Conservation (phyloP, 64 coral and sea anemone species). For the Hydrozoanthus tunicans region DNA sequence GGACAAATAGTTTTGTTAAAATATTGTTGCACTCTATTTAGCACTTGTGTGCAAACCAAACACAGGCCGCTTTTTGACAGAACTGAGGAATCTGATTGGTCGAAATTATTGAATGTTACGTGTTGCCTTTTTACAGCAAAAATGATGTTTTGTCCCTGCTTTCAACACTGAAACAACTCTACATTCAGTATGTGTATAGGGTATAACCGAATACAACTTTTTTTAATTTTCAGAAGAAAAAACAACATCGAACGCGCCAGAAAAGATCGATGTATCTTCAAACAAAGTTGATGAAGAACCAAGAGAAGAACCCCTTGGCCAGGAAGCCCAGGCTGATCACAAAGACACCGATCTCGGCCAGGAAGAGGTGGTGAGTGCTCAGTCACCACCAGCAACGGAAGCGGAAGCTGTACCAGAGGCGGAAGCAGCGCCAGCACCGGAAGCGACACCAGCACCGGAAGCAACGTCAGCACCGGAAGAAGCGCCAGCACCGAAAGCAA, state of each 20-base stretch:
- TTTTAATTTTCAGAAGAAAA: background rate
- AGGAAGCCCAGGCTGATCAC: constrained; percentile 43
- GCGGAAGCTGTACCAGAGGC: background rate
- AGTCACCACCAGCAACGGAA: background rate
- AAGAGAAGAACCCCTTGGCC: constrained; percentile 38
- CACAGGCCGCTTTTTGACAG: too few species aligned
- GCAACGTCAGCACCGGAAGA: background rate
- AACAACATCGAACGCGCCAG: background rate
- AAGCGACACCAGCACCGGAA: background rate
- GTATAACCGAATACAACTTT: background rate
- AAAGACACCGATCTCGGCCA: constrained; percentile 12
- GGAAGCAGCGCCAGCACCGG: background rate
- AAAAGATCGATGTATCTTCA: background rate
- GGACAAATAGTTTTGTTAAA: too few species aligned
- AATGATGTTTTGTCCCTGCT: too few species aligned
- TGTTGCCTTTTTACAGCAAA: too few species aligned
- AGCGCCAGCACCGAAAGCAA: background rate
- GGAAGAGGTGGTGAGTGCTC: background rate
- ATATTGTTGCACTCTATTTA: too few species aligned
- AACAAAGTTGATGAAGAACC: constrained; percentile 31
- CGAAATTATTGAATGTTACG: too few species aligned
- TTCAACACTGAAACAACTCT: too few species aligned
- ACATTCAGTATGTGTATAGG: background rate
- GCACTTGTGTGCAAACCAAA: too few species aligned
- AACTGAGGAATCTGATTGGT: too few species aligned